Evolutionary conservation across 2,797 vertebrate genomes (phyloP).

Genomic region (Craterocephalus amniculus): DNA sequence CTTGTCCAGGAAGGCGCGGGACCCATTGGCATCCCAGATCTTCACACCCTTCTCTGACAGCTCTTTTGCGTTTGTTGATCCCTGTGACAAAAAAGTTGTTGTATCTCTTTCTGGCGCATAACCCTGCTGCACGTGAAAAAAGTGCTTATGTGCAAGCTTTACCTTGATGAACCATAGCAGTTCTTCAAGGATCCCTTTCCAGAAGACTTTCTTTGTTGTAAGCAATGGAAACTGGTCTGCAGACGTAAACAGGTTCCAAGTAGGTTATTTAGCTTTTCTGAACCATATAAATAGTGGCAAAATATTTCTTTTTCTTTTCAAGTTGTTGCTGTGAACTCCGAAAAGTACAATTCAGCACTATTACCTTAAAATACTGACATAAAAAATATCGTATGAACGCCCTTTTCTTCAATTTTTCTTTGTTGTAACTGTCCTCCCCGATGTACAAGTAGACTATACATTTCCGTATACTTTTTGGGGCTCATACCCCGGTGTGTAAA

Average conservation of each 20-base stretch:
- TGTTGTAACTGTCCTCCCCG: too few species aligned
- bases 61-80: slow-evolving; percentile 95
- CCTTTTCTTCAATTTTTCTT: too few species aligned
- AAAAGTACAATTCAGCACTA: not conserved
- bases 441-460: not conserved
- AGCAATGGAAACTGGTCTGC: slow-evolving; percentile 94
- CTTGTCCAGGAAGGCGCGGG: slow-evolving; percentile 91
- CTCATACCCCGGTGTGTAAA: not conserved
- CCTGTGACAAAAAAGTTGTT: slow-evolving; percentile 74
- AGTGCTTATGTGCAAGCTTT: slow-evolving; percentile 16
- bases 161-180: slow-evolving; percentile 98
- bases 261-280: not conserved
- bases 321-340: not conserved
- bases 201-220: slow-evolving; percentile 96
- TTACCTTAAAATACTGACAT: not conserved
- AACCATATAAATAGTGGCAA: not conserved
- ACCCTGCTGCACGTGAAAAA: not conserved
- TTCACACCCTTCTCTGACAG: slow-evolving; percentile 94
- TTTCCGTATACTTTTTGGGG: not conserved
- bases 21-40: slow-evolving; percentile 98
- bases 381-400: too few species aligned
- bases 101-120: not conserved
- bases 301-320: not conserved
- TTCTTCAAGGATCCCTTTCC: slow-evolving; percentile 96
- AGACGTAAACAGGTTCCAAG: not conserved